Percentiles rank a stretch among this genome's conserved stretches.
Conservation (phyloP, 1,140 invertebrate species). For the Microplitis mediator region DNA sequence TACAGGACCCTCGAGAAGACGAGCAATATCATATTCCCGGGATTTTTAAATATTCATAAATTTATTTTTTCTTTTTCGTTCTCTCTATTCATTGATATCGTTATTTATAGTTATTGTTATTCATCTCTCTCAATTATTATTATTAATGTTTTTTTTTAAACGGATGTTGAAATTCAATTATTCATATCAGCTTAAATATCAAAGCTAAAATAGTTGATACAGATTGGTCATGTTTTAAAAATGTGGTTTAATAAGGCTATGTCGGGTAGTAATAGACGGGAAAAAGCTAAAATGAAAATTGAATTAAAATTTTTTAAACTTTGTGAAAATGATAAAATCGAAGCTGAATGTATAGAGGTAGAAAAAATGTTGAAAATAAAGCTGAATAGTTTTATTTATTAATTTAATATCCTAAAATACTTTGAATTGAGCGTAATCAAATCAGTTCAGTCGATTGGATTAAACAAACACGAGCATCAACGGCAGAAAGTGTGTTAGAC, state of each 20-base stretch:
- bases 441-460: conserved; percentile 24
- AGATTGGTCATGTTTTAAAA: too few relatives aligned
- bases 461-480: conserved; percentile 24
- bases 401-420: conserved; percentile 9
- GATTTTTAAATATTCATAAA: conserved; percentile 4
- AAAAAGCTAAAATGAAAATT: not conserved
- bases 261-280: too few relatives aligned
- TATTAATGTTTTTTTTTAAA: too few relatives aligned
- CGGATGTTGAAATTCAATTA: too few relatives aligned
- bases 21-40: not conserved
- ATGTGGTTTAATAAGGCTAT: too few relatives aligned
- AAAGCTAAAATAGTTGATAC: too few relatives aligned
- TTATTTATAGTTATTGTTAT: not conserved
- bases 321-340: too few relatives aligned
- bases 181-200: too few relatives aligned
- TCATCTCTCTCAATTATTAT: not conserved
- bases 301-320: too few relatives aligned
- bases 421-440: conserved; percentile 23
- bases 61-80: not conserved
- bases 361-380: not conserved
- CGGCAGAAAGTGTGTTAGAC: conserved; percentile 5
- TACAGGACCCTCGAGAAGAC: conserved; percentile 2
- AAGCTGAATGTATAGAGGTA: too few relatives aligned
- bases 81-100: not conserved
- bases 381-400: conserved; percentile 3